Conservation (phyloP, 2,113 vertebrate species). For the Ochotona princeps region DNA sequence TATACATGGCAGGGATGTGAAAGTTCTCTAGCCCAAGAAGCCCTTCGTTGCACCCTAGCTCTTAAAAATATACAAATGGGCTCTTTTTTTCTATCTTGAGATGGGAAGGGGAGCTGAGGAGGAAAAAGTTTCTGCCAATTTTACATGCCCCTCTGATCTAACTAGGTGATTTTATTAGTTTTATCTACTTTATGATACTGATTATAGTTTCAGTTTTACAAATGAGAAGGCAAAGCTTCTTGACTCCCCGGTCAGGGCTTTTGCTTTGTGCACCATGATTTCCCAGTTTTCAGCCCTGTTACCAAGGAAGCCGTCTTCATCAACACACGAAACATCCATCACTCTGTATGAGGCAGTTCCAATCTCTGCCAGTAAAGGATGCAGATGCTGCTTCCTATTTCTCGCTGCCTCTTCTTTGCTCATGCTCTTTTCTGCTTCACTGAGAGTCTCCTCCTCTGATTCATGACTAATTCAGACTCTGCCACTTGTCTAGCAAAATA, state of each 20-base stretch:
- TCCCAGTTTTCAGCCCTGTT: background rate
- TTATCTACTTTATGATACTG: background rate
- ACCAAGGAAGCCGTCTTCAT: background rate
- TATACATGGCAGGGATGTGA: background rate
- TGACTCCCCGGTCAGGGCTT: background rate
- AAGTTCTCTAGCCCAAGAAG: background rate
- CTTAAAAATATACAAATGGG: background rate
- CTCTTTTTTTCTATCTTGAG: background rate
- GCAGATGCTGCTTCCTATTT: background rate
- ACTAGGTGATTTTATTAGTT: background rate
- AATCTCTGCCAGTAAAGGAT: background rate
- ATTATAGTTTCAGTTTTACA: background rate
- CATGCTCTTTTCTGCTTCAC: background rate
- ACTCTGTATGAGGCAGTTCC: background rate
- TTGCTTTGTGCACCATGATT: background rate
- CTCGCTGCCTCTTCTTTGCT: background rate
- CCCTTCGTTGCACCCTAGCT: background rate
- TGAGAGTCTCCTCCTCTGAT: background rate
- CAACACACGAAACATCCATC: background rate
- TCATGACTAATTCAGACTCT: constrained; percentile 41
- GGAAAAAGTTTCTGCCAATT: background rate
- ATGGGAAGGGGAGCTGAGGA: background rate
- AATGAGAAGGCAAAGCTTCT: background rate
- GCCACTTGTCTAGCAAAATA: constrained; percentile 22
- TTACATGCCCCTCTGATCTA: background rate